These are phyloP conservation scores for Megaustenia siamemsis DNA, from an alignment of 2,888 invertebrate species.

Conservation along the genomic window DNA sequence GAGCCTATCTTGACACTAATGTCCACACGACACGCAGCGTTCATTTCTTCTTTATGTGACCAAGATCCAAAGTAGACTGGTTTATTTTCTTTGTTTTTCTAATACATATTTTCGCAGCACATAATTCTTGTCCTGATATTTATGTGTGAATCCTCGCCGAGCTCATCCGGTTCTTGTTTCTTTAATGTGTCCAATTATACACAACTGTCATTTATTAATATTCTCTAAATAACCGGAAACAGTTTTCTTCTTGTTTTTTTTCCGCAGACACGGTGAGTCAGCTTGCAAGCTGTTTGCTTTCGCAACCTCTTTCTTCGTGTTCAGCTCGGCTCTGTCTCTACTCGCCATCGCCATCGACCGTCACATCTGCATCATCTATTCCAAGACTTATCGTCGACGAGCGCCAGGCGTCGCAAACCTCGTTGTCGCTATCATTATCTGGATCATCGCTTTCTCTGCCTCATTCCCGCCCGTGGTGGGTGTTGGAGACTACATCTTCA, in stretches of 20 bases:
- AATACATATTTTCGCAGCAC: too few species aligned
- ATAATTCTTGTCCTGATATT: too few species aligned
- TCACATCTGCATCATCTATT: conserved; percentile 68
- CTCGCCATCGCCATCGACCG: conserved; percentile 73
- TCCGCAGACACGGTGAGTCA: conserved; percentile 64
- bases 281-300: conserved; percentile 75
- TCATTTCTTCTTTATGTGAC: too few species aligned
- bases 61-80: too few species aligned
- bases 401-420: conserved; percentile 69
- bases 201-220: background rate
- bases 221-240: background rate
- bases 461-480: conserved; percentile 77
- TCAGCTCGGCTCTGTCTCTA: conserved; percentile 69
- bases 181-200: too few species aligned
- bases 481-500: conserved; percentile 72
- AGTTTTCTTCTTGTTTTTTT: background rate
- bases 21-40: too few species aligned
- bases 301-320: conserved; percentile 75
- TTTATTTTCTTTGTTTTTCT: too few species aligned
- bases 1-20: too few species aligned
- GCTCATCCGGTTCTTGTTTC: too few species aligned
- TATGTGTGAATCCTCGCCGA: too few species aligned
- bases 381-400: conserved; percentile 69
- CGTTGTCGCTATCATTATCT: conserved; percentile 67
- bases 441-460: conserved; percentile 72